These are phyloP conservation scores for Ditula angustiorana DNA, from an alignment of 2,888 invertebrate species.

Conservation along the genomic window DNA sequence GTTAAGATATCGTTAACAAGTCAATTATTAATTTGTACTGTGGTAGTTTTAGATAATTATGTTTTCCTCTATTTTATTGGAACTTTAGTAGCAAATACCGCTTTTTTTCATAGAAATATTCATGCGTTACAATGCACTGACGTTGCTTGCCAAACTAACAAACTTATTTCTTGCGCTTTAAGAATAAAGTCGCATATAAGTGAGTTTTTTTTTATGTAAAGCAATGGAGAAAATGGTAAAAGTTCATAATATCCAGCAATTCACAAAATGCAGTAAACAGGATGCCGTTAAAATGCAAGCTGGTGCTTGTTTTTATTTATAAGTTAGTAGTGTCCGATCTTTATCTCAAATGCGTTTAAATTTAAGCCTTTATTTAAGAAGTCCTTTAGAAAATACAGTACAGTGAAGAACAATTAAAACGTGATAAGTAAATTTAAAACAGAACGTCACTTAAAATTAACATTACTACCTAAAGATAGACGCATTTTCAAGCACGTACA, in stretches of 20 bases:
- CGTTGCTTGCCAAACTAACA: too few relatives aligned
- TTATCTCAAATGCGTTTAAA: not conserved
- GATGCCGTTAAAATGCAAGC: conserved; percentile 7
- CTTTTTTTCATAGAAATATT: too few relatives aligned
- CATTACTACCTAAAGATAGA: conserved; percentile 20
- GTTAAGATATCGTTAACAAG: conserved; percentile 19
- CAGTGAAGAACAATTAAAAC: conserved; percentile 16
- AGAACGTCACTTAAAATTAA: conserved; percentile 29
- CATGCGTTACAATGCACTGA: too few relatives aligned
- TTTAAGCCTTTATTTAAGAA: not conserved
- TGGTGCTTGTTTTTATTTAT: not conserved
- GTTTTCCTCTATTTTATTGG: conserved; percentile 23
- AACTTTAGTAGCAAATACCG: too few relatives aligned
- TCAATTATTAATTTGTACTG: conserved; percentile 32
- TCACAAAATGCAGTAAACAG: not conserved
- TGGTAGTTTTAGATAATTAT: conserved; percentile 29
- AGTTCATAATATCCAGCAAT: too few relatives aligned
- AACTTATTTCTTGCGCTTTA: not conserved
- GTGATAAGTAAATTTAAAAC: conserved; percentile 6
- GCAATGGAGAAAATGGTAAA: too few relatives aligned
- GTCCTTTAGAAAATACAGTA: conserved; percentile 5
- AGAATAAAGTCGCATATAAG: not conserved
- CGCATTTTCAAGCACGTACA: conserved; percentile 31
- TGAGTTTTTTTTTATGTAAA: not conserved
- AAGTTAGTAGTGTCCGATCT: not conserved